Evolutionary conservation across 2,888 invertebrate species (phyloP).

Genomic region (Hydrotaea cyrtoneurina): DNA sequence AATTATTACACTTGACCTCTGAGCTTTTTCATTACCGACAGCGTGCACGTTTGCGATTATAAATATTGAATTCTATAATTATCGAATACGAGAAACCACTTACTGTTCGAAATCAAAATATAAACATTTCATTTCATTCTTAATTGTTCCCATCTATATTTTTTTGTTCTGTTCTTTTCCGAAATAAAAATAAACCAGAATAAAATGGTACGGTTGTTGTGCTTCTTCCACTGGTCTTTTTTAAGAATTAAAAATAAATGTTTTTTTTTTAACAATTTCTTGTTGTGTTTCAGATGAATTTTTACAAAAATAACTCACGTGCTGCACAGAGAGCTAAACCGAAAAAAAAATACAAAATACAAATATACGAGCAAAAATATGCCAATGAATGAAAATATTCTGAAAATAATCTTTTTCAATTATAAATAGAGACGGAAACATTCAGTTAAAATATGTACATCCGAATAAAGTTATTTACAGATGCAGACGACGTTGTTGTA

Average conservation of each 20-base stretch:
- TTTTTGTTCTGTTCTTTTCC: background rate
- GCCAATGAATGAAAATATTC: constrained; percentile 29
- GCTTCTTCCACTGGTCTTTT: background rate
- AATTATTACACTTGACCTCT: constrained; percentile 26
- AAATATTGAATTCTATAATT: constrained; percentile 34
- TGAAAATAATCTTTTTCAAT: constrained; percentile 13
- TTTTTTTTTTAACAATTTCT: constrained; percentile 22
- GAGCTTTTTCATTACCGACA: background rate
- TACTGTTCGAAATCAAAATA: constrained; percentile 23
- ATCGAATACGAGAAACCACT: constrained; percentile 32
- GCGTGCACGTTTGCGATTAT: background rate
- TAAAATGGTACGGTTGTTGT: background rate
- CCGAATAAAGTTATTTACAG: background rate
- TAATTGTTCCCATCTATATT: background rate
- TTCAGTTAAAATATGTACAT: background rate
- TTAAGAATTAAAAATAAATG: constrained; percentile 29
- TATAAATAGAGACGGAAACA: constrained; percentile 21
- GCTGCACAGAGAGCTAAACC: constrained; percentile 10
- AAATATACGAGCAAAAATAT: constrained; percentile 4
- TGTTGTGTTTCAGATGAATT: constrained; percentile 21
- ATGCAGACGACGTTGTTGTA: background rate
- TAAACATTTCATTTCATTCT: constrained; percentile 29
- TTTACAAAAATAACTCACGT: constrained; percentile 53
- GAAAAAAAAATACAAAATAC: background rate
- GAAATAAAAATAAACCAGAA: constrained; percentile 23